These are phyloP conservation scores for Mustela lutreola DNA, from an alignment of 2,113 vertebrate species.

Conservation along the genomic window DNA sequence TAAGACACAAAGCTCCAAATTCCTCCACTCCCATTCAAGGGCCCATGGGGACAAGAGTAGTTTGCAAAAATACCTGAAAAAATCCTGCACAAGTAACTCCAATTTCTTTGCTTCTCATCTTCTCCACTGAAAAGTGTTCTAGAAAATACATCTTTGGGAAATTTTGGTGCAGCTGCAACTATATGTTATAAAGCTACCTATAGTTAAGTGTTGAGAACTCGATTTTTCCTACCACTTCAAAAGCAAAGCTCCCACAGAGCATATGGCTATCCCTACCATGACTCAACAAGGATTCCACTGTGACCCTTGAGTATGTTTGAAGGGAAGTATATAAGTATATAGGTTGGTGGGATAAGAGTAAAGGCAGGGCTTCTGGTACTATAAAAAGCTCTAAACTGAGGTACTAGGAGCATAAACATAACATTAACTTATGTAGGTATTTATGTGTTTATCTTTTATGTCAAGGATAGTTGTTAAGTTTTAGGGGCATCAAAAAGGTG, in stretches of 20 bases:
- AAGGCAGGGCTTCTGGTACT: background rate
- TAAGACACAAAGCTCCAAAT: background rate
- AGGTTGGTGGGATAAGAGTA: background rate
- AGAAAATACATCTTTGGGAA: background rate
- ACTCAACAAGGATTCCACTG: background rate
- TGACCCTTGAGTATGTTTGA: background rate
- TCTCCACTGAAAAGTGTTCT: background rate
- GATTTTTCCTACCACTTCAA: constrained; percentile 5
- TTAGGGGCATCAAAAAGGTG: background rate
- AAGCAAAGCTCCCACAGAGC: constrained; percentile 5
- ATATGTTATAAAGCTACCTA: background rate
- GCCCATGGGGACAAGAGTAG: background rate
- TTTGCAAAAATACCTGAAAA: background rate
- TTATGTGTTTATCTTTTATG: background rate
- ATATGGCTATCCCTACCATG: background rate
- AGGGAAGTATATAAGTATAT: constrained; percentile 9
- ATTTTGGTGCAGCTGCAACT: background rate
- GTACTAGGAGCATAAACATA: constrained; percentile 30
- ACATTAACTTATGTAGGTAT: background rate
- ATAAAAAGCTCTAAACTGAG: constrained; percentile 18
- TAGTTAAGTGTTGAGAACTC: background rate
- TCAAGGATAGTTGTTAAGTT: background rate
- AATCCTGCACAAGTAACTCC: background rate
- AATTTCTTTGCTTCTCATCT: constrained; percentile 24
- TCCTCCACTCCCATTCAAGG: background rate